Evolutionary conservation across 2,888 invertebrate genomes (phyloP), one percentile per base, ranked within the genome.

Genomic region (Pammene fasciana): DNA sequence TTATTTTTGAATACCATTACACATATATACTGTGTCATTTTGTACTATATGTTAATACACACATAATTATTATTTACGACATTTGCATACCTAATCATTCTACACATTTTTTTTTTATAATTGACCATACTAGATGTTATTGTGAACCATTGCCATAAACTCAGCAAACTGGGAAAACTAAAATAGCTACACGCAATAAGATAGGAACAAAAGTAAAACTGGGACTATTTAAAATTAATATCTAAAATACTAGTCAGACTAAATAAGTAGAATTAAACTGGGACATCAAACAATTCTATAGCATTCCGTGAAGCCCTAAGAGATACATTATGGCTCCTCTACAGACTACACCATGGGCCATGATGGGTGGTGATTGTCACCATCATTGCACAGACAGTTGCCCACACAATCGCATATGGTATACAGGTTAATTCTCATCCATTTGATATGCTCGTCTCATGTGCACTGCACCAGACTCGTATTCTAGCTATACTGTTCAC

Each of bases 131-230:
- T 43, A 56, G 26, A 62, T 56, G 36, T 26, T 38, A 61, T 7
- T 55, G 43, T 60, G 70, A 75, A 75, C 84, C 79, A 86, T 87
- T 86, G 89, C 84, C 88, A 88, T 87, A 88, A 88, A 90, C 86
- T 77, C 80, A 83, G 82, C 83, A 75, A 75, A 72, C 67, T 55
- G 76, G 79, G 77, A 73, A 75, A 72, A 70, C 45, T 60, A 59
- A 65, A 43, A 48, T 54, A 65, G 59, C 68, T 65, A 60, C 65
- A 65, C 46, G 14, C 65, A 65, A 43, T 16, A 34, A 41, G 3
- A 70, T 70, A 70, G 70, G 65, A 70, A 70, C 70, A 60, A 46
- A 70, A 60, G 41, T 65, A 70, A 65, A 59, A 59, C 14, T 16
- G 57, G 46, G 52, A 26, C 38, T 70, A 68, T 56, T 48, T 46